Conservation (phyloP, 2,888 invertebrate species). For the Silvanus unidentatus region DNA sequence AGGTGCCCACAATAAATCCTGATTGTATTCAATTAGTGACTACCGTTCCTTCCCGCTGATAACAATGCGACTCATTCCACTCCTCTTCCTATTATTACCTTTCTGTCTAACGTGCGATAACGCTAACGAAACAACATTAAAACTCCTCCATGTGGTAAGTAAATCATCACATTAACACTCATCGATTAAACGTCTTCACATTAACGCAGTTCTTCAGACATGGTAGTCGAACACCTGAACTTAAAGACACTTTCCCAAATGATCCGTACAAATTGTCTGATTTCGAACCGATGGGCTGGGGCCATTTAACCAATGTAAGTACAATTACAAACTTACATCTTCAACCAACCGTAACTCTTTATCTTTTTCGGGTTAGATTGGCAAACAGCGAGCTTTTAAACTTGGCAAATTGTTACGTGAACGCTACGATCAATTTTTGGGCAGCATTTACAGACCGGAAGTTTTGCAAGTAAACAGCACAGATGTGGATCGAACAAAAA, state of each 20-base stretch:
- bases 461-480: slow-evolving; percentile 56
- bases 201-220: slow-evolving; percentile 63
- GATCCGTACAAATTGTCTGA: slow-evolving; percentile 61
- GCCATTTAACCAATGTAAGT: slow-evolving; percentile 70
- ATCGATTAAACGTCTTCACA: not conserved
- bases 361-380: slow-evolving; percentile 35
- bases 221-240: slow-evolving; percentile 70
- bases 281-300: slow-evolving; percentile 69
- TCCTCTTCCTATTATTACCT: too few species aligned
- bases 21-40: too few species aligned
- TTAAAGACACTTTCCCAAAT: slow-evolving; percentile 58
- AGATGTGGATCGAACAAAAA: slow-evolving; percentile 67
- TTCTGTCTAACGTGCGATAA: not conserved
- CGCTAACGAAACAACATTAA: slow-evolving; percentile 15
- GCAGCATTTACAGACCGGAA: slow-evolving; percentile 38
- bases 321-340: slow-evolving; percentile 2
- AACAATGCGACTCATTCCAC: too few species aligned
- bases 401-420: slow-evolving; percentile 43
- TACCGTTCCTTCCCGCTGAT: too few species aligned
- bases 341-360: not conserved
- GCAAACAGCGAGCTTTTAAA: slow-evolving; percentile 42
- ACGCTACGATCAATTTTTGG: slow-evolving; percentile 45
- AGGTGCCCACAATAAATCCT: too few species aligned
- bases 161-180: not conserved
- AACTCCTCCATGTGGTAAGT: slow-evolving; percentile 33